A percentile compares a stretch with the other conserved stretches of the same genome.
phyloP scores from a whole-genome alignment of 2,797 vertebrate genomes.

The Phyllotis vaccarum region DNA sequence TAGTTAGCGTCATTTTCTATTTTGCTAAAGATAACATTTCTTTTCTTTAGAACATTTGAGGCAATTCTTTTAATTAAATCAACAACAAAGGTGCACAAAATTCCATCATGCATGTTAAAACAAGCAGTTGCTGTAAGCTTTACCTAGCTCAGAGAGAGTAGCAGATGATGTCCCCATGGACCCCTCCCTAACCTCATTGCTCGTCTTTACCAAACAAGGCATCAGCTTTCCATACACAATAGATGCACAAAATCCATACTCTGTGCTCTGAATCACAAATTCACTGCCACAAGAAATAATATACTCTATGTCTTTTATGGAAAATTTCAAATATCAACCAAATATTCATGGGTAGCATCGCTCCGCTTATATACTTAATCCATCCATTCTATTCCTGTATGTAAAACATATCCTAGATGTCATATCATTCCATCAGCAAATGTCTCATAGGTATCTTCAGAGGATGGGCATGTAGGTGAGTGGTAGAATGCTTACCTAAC shows the following conservation, averaged over 20 bases:
- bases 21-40: neutral
- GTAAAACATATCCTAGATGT: constrained; percentile 1
- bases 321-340: constrained; percentile 19
- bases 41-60: neutral
- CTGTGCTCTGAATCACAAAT: neutral
- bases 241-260: neutral
- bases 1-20: constrained; percentile 14
- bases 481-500: neutral
- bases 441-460: constrained; percentile 19
- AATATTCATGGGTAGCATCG: neutral
- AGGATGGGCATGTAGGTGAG: no score
- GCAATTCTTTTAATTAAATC: neutral
- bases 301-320: neutral
- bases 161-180: neutral
- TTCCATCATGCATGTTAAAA: neutral
- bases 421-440: constrained; percentile 18
- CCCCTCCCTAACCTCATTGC: neutral
- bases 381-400: fast-evolving
- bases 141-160: neutral
- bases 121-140: neutral
- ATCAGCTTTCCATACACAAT: neutral
- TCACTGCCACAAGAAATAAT: neutral
- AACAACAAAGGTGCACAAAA: neutral
- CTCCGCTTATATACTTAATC: neutral
- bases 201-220: neutral